Conservation (phyloP, 1,140 invertebrate genomes). For the Acromyrmex echinatior region DNA sequence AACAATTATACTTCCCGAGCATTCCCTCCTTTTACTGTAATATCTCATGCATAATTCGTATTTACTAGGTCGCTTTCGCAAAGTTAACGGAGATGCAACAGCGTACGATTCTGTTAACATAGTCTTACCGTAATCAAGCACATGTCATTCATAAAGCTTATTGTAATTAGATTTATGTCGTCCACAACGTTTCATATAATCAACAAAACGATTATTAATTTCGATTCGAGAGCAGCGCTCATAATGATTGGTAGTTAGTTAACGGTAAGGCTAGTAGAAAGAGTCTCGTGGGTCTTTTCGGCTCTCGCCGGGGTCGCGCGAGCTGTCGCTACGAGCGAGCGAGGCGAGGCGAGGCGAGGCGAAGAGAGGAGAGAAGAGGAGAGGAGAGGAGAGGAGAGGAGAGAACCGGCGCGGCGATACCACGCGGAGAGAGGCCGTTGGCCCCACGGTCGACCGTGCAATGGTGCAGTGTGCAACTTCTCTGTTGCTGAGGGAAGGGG, state of each 20-base stretch:
- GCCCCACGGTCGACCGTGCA: conserved; percentile 74
- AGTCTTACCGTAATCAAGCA: background rate
- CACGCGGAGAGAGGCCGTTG: conserved; percentile 75
- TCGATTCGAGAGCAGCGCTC: background rate
- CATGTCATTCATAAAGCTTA: background rate
- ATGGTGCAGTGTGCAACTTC: conserved; percentile 80
- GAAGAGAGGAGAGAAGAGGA: too few species aligned
- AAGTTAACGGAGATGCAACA: background rate
- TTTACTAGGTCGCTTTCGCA: background rate
- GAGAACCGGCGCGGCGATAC: conserved; percentile 56
- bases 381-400: too few species aligned
- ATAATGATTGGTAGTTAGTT: background rate
- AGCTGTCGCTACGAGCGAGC: conserved; percentile 52
- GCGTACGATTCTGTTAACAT: background rate
- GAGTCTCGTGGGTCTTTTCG: conserved; percentile 55
- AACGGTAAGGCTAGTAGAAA: background rate
- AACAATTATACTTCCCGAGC: conserved; percentile 4
- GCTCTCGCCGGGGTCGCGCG: conserved; percentile 44
- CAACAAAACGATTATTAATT: conserved; percentile 10
- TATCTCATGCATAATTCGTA: background rate
- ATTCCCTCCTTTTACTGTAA: background rate
- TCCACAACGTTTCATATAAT: background rate
- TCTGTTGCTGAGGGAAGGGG: conserved; percentile 38
- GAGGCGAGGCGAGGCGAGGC: conserved; percentile 28
- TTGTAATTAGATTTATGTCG: background rate